Evolutionary conservation across 2,797 vertebrate genomes (phyloP).

Genomic region (Centropyge bicolor): DNA sequence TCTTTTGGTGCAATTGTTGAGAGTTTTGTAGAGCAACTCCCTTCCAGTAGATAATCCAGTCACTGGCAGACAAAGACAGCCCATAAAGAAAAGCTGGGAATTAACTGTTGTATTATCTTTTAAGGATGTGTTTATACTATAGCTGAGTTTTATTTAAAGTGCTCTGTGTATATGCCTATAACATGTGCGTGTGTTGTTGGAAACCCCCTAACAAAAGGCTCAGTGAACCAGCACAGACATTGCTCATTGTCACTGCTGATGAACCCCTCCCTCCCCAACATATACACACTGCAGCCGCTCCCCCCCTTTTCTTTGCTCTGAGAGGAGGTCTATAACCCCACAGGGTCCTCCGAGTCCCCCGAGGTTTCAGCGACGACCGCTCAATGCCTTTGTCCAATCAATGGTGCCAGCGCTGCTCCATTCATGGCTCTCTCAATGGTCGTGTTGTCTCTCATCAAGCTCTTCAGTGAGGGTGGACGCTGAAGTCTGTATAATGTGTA

Average conservation of each 20-base stretch:
- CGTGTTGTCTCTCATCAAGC: conserved; percentile 70
- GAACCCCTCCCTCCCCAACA: conserved; percentile 54
- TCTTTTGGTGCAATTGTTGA: conserved; percentile 44
- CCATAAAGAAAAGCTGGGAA: conserved; percentile 8
- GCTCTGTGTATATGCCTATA: conserved; percentile 10
- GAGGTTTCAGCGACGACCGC: conserved; percentile 73
- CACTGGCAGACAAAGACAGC: conserved; percentile 32
- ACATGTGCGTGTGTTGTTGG: conserved; percentile 45
- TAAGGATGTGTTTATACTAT: not conserved
- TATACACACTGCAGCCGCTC: conserved; percentile 53
- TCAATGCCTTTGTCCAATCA: conserved; percentile 74
- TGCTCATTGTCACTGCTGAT: conserved; percentile 72
- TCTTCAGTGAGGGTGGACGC: conserved; percentile 52
- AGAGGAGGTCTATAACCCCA: conserved; percentile 63
- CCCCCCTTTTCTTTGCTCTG: conserved; percentile 55
- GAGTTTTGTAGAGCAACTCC: conserved; percentile 18
- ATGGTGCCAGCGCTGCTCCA: conserved; percentile 67
- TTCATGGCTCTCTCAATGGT: conserved; percentile 79
- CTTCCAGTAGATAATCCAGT: conserved; percentile 27
- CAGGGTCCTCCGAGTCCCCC: conserved; percentile 60
- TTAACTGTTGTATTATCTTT: not conserved
- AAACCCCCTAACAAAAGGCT: conserved; percentile 76
- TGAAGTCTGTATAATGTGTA: conserved; percentile 58
- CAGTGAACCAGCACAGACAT: conserved; percentile 75
- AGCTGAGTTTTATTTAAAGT: not conserved